Conservation (phyloP, 2,797 vertebrate genomes). For the Parauchenoglanis punctatus region DNA sequence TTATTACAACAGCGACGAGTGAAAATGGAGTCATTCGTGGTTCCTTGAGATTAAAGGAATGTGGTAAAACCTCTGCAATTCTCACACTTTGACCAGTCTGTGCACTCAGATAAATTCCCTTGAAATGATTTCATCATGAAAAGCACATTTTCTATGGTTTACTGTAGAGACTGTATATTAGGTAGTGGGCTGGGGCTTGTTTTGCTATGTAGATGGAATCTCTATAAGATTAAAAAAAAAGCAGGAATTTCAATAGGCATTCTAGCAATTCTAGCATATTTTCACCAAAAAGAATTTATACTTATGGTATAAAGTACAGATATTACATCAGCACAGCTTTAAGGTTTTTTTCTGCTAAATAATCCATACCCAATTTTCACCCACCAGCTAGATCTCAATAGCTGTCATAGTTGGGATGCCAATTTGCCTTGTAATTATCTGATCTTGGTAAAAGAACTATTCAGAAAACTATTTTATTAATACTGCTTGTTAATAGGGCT, state of each 20-base stretch:
- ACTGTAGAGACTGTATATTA: neutral
- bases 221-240: neutral
- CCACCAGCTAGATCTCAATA: neutral
- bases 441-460: too few relatives aligned
- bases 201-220: neutral
- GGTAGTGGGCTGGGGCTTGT: neutral
- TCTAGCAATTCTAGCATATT: neutral
- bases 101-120: neutral
- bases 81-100: conserved; percentile 1
- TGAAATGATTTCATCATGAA: conserved; percentile 10
- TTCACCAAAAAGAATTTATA: neutral
- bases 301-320: neutral
- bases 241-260: neutral
- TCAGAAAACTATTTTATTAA: too few relatives aligned
- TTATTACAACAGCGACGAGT: neutral
- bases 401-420: neutral
- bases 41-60: conserved; percentile 10
- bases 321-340: neutral
- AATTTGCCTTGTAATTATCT: neutral
- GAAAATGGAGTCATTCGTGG: neutral
- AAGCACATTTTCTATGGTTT: neutral
- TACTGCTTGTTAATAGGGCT: too few relatives aligned
- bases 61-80: neutral
- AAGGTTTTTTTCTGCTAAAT: neutral
- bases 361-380: neutral